Evolutionary conservation across 2,888 invertebrate species (phyloP), one percentile per base, ranked within the genome.

Genomic region (Tachina fera): DNA sequence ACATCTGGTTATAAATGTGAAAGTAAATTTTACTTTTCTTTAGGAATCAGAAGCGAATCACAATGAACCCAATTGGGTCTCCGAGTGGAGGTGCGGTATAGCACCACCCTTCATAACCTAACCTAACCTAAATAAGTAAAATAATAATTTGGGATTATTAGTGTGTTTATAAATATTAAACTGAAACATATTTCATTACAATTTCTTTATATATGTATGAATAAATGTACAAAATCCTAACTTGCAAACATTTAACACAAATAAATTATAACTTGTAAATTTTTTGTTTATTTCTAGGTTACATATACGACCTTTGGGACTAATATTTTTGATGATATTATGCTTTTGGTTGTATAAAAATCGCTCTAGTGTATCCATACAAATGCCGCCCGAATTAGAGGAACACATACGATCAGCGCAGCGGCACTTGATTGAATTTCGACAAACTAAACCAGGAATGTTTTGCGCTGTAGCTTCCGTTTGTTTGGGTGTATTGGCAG

Each of bases 311-410:
- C 93, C 93, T 0, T 87, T 92, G 82, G 91, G 92, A 51, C 87
- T 92, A 10, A 78, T 92, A 10, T 92, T 92, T 67, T 74, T 92
- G 65, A 87, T 90, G 19, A 78, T 90, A 16, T 88, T 92, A 41
- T 88, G 88, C 47, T 90, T 89, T 78, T 93, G 92, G 92, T 83
- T 92, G 5, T 92, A 90, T 76, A 90, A 91, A 88, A 91, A 90
- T 60, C 89, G 89, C 45, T 90, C 90, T 80, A 89, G 88, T 79
- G 88, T 91, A 47, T 90, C 91, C 71, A 88, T 93, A 76, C 88
- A 91, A 8, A 88, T 89, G 41, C 90, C 93, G n/a, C 90, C 91
- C 41, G 90, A 92, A 85, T 78, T 92, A 51, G 88, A 89, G 68
- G 75, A 68, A 14, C 72, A 78, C 16, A 61, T 86, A 56, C 49